phyloP scores from a whole-genome alignment of 2,888 invertebrate species.

The Orthonevra nobilis region DNA sequence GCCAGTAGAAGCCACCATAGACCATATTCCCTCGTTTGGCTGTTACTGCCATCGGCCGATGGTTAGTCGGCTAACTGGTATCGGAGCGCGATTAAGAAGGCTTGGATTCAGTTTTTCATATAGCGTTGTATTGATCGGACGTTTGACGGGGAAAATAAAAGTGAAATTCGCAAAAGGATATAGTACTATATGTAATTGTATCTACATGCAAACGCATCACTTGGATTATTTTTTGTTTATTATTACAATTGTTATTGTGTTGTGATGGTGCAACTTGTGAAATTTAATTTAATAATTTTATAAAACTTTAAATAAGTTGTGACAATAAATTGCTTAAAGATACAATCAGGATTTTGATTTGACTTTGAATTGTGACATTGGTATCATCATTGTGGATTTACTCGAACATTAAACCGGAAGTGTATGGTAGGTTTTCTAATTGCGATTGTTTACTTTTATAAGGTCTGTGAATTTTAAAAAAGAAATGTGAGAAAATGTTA shows the following conservation, averaged over 20 bases:
- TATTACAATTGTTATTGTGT: conserved; percentile 9
- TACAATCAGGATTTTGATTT: conserved; percentile 1
- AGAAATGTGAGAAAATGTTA: not conserved
- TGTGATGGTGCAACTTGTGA: conserved; percentile 17
- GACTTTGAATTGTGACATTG: not conserved
- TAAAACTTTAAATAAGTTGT: not conserved
- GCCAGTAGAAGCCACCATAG: conserved; percentile 64
- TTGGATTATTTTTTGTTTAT: not conserved
- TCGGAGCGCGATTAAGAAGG: conserved; percentile 62
- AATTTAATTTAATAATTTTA: conserved; percentile 15
- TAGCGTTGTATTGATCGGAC: conserved; percentile 68
- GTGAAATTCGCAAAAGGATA: conserved; percentile 68
- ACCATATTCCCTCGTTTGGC: conserved; percentile 61
- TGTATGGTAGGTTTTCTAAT: conserved; percentile 58
- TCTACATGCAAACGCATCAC: conserved; percentile 29
- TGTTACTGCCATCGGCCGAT: conserved; percentile 23
- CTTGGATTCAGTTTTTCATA: conserved; percentile 69
- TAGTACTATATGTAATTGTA: too few relatives aligned
- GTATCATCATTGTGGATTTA: conserved; percentile 25
- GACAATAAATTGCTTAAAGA: too few relatives aligned
- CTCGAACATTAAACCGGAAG: conserved; percentile 56
- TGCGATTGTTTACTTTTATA: not conserved
- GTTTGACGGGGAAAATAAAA: conserved; percentile 67
- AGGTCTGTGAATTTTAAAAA: not conserved
- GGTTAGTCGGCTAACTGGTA: conserved; percentile 62